Conservation (phyloP, 2,797 vertebrate genomes). For the Siniperca obscura region DNA sequence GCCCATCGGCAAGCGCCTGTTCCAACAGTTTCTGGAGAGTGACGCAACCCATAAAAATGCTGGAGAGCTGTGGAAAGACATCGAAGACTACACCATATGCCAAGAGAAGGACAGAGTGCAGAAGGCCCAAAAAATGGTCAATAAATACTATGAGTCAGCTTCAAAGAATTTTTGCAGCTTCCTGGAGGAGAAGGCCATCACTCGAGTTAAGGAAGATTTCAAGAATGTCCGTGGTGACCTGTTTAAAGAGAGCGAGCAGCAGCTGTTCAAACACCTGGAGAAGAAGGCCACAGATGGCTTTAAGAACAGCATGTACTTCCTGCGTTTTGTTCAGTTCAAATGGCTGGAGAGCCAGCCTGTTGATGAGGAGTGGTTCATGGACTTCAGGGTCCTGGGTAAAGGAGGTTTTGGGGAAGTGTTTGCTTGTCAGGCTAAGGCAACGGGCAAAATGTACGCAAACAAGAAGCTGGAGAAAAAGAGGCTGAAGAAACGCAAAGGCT, state of each 20-base stretch:
- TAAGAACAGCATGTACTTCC: constrained; percentile 85
- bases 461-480: constrained; percentile 88
- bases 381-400: constrained; percentile 87
- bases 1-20: constrained; percentile 84
- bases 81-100: constrained; percentile 78
- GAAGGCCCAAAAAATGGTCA: constrained; percentile 83
- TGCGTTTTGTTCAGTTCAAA: constrained; percentile 86
- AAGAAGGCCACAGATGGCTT: constrained; percentile 64
- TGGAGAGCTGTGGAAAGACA: constrained; percentile 83
- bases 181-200: constrained; percentile 83
- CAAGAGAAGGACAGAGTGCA: constrained; percentile 80
- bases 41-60: constrained; percentile 68
- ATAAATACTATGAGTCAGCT: constrained; percentile 81
- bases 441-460: constrained; percentile 88
- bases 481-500: constrained; percentile 86
- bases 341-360: constrained; percentile 84
- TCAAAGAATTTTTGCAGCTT: constrained; percentile 84
- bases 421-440: constrained; percentile 86
- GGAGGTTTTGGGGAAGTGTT: constrained; percentile 86
- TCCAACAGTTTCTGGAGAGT: constrained; percentile 81
- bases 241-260: constrained; percentile 84
- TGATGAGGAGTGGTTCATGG: constrained; percentile 86
- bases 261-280: constrained; percentile 83
- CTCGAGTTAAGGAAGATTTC: constrained; percentile 83
- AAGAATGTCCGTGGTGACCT: constrained; percentile 79